Evolutionary conservation across 37 sponge, comb jelly and placozoan species (phyloP).

Genomic region (Crambe crambe): DNA sequence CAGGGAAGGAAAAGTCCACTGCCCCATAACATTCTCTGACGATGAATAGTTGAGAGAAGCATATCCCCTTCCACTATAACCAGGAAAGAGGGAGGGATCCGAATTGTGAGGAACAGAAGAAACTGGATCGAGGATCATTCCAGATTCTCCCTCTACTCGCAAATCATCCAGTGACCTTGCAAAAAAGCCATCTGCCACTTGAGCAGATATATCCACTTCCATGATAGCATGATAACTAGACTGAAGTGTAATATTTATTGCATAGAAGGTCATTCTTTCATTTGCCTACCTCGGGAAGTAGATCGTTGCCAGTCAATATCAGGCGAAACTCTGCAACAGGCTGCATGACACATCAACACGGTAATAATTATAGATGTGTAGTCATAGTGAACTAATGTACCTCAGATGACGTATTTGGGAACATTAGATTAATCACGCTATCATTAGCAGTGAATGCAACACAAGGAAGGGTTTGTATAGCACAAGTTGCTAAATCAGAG

Average conservation of each 20-base stretch:
- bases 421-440: not conserved
- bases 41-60: not conserved
- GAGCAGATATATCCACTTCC: constrained; percentile 1
- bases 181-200: constrained; percentile 9
- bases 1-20: constrained; percentile 19
- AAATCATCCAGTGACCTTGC: constrained; percentile 24
- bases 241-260: not conserved
- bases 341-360: not conserved
- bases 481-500: not conserved
- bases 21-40: constrained; percentile 2
- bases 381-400: too few species aligned
- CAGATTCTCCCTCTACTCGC: constrained; percentile 32
- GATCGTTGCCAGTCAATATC: not conserved
- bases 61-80: constrained; percentile 22
- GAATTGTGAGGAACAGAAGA: not conserved
- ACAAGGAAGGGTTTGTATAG: not conserved
- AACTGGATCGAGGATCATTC: not conserved
- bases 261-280: not conserved
- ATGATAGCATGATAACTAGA: not conserved
- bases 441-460: not conserved
- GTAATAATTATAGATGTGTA: not conserved
- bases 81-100: constrained; percentile 12
- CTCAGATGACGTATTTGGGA: too few species aligned
- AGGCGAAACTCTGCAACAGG: not conserved
- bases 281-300: not conserved